Percentiles rank a stretch among this genome's conserved stretches.
These are phyloP conservation scores for Drosophila sucinea DNA, from an alignment of 1,140 invertebrate species.

Conservation along the genomic window DNA sequence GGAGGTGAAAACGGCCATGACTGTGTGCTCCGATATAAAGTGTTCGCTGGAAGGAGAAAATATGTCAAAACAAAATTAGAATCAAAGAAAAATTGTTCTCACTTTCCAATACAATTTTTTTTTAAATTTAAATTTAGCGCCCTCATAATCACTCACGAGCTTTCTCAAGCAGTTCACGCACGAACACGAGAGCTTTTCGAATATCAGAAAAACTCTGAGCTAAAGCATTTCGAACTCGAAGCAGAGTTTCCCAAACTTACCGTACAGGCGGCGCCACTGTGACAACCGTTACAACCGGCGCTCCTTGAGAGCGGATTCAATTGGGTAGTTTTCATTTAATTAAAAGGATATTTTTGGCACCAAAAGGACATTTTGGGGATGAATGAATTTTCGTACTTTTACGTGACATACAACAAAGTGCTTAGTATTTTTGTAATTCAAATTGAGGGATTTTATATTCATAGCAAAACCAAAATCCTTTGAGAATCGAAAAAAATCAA, in stretches of 20 bases:
- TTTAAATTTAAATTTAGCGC: background rate
- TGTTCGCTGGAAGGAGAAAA: conserved; percentile 57
- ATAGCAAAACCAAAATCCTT: too few species aligned
- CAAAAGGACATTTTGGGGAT: too few species aligned
- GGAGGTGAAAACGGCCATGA: conserved; percentile 81
- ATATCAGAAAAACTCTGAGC: too few species aligned
- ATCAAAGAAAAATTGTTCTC: background rate
- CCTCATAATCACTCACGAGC: too few species aligned
- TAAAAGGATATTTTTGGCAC: too few species aligned
- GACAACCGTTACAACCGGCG: background rate
- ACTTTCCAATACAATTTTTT: too few species aligned
- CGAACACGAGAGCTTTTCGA: background rate
- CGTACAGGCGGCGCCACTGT: background rate
- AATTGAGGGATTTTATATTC: too few species aligned
- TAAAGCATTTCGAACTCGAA: background rate
- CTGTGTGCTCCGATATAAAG: conserved; percentile 80
- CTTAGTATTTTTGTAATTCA: too few species aligned
- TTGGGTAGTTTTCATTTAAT: background rate
- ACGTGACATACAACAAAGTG: too few species aligned
- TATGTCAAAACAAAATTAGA: background rate
- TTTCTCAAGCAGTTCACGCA: too few species aligned
- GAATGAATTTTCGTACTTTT: too few species aligned
- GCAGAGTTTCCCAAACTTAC: background rate
- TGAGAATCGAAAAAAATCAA: too few species aligned
- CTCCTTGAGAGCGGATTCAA: background rate